These are phyloP conservation scores for Polia nebulosa DNA, from an alignment of 2,888 invertebrate species.

Conservation along the genomic window DNA sequence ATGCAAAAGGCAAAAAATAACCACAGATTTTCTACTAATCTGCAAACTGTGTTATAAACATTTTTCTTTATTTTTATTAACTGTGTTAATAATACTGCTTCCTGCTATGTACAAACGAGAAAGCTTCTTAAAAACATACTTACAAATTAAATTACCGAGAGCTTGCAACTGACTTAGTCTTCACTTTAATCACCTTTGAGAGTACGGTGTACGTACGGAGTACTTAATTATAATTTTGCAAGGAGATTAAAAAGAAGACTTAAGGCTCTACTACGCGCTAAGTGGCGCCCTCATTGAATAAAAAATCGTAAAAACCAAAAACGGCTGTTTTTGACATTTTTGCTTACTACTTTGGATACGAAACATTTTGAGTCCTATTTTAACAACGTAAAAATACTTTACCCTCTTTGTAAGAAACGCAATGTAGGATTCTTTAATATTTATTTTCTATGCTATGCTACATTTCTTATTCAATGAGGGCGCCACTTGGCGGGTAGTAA, in stretches of 20 bases:
- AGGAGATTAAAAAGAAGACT: neutral
- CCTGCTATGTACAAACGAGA: neutral
- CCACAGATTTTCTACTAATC: neutral
- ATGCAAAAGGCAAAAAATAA: neutral
- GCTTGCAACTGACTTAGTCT: neutral
- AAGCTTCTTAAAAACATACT: neutral
- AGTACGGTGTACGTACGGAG: neutral
- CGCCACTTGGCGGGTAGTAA: too few species aligned
- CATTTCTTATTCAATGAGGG: too few species aligned
- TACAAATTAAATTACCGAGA: neutral
- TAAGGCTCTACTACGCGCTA: too few species aligned
- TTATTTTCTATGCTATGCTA: too few species aligned
- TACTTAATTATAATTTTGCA: slow-evolving; percentile 2
- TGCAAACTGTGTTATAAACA: neutral
- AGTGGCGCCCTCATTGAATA: too few species aligned
- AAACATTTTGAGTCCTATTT: too few species aligned
- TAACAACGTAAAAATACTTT: too few species aligned
- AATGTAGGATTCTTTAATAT: too few species aligned
- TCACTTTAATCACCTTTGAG: neutral
- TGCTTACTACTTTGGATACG: too few species aligned
- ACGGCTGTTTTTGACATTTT: too few species aligned
- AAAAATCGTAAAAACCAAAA: too few species aligned
- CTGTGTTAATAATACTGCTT: neutral
- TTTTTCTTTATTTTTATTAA: neutral
- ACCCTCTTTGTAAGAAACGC: too few species aligned